Base-by-base conservation (phyloP, 1,140 invertebrate species). In the Stenopsyche tienmushanensis region DNA sequence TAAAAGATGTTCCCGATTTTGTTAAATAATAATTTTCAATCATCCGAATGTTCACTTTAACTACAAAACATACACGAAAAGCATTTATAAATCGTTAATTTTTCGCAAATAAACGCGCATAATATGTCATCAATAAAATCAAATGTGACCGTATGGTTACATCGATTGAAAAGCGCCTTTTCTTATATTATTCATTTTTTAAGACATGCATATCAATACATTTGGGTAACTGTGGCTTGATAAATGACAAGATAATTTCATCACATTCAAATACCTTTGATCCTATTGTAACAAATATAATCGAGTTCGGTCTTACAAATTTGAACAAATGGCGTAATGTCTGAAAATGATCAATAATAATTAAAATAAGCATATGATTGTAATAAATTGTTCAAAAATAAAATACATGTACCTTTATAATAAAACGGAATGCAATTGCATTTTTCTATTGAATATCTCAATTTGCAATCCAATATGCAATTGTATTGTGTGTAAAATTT, bases 401-500 rank as follows among this genome's bases (percentile, higher is more conserved):
- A 34, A 34, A 7, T 34, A 34, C 29, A 34, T n/a, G n/a, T 72
- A 79, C 78, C 72, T 20, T 77, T 77, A 74, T 76, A 78, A 57
- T 76, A 76, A 69, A 72, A 78, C 34, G 73, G 70, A 1, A 75
- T 72, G 29, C 79, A 80, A n/a, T 75, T 62, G 34, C 79, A 80
- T 23, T 65, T 57, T 17, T 64, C 64, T 42, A 70, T 72, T 0
- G 75, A 73, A 39, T 77, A 72, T 10, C 69, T 65, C 1, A 79
- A 73, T 62, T 76, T 72, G 3, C 77, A 57, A 41, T 80, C 77
- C 17, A 75, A 72, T 57, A 79, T 74, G 42, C 79, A 80, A 42
- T 80, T 80, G 18, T 68, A 74, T 20, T 75, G 75, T 0, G 77
- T 78, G 50, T 80, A 80, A 26, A 73, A 79, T 3, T 75, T 67